phyloP scores from a whole-genome alignment of 1,140 invertebrate genomes.

The Bombyx mandarina region DNA sequence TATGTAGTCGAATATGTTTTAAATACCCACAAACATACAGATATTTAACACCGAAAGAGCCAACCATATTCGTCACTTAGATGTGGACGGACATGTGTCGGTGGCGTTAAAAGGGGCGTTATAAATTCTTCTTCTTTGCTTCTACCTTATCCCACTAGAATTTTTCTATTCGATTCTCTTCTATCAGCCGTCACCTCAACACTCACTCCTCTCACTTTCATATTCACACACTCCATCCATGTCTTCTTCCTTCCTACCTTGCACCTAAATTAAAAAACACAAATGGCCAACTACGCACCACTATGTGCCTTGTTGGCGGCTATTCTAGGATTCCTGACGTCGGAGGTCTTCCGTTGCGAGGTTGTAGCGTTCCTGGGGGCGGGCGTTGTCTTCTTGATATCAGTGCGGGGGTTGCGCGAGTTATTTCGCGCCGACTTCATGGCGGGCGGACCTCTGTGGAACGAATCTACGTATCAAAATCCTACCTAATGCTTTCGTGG shows the following conservation, averaged over 20 bases:
- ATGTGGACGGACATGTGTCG: too few species aligned
- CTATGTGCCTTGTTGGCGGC: conserved; percentile 50
- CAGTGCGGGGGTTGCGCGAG: conserved; percentile 33
- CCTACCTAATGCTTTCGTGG: too few species aligned
- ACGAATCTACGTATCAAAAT: background rate
- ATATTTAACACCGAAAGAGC: too few species aligned
- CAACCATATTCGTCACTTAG: too few species aligned
- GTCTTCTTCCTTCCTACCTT: background rate
- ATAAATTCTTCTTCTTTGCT: too few species aligned
- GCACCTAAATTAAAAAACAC: background rate
- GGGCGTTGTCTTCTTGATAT: conserved; percentile 35
- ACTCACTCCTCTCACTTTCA: background rate
- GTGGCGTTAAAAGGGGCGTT: too few species aligned
- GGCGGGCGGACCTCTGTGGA: conserved; percentile 40
- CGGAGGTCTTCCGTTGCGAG: conserved; percentile 51
- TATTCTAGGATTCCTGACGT: conserved; percentile 45
- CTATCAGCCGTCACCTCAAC: background rate
- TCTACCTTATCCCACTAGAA: too few species aligned
- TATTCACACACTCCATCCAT: background rate
- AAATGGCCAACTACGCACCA: conserved; percentile 24
- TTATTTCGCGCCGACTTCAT: conserved; percentile 58
- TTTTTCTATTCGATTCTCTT: too few species aligned
- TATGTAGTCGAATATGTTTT: too few species aligned
- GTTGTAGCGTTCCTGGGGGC: conserved; percentile 40
- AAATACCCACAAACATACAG: too few species aligned